Percentiles rank a stretch among this genome's conserved stretches.
Conservation (phyloP, 1,140 invertebrate genomes). For the Ephestia elutella region DNA sequence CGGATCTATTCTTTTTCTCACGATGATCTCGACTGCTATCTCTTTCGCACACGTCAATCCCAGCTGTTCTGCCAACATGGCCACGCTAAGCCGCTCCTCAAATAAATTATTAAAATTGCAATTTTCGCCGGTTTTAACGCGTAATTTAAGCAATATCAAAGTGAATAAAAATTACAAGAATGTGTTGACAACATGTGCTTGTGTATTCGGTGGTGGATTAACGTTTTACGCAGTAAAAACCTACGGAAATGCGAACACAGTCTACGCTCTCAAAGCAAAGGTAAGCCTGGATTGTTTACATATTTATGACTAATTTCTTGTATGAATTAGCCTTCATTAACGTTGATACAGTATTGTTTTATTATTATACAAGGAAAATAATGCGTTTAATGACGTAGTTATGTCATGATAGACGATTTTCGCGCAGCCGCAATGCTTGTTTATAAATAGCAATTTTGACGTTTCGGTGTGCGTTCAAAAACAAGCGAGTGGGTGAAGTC, state of each 20-base stretch:
- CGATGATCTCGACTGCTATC: too few species aligned
- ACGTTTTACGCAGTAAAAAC: constrained; percentile 49
- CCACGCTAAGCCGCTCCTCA: constrained; percentile 54
- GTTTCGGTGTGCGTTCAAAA: constrained; percentile 30
- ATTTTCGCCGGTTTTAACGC: constrained; percentile 40
- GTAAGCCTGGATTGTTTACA: constrained; percentile 28
- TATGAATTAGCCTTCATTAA: neutral
- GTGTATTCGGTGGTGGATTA: constrained; percentile 49
- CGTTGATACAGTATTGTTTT: constrained; percentile 5
- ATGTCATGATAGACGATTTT: constrained; percentile 21
- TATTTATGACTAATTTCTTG: neutral
- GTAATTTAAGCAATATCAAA: constrained; percentile 49
- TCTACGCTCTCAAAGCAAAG: constrained; percentile 65
- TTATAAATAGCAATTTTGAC: constrained; percentile 44
- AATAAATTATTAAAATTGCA: constrained; percentile 56
- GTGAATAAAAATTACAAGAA: constrained; percentile 42
- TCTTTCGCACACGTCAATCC: constrained; percentile 40
- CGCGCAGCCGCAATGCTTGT: constrained; percentile 27
- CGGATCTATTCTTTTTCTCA: neutral
- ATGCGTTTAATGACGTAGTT: constrained; percentile 14
- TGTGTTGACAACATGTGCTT: constrained; percentile 56
- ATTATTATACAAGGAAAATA: constrained; percentile 3
- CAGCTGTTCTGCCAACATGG: constrained; percentile 64
- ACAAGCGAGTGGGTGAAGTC: neutral
- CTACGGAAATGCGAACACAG: constrained; percentile 39